Base-by-base conservation (phyloP, 2,113 vertebrate genomes). In the Brienomyrus brachyistius region DNA sequence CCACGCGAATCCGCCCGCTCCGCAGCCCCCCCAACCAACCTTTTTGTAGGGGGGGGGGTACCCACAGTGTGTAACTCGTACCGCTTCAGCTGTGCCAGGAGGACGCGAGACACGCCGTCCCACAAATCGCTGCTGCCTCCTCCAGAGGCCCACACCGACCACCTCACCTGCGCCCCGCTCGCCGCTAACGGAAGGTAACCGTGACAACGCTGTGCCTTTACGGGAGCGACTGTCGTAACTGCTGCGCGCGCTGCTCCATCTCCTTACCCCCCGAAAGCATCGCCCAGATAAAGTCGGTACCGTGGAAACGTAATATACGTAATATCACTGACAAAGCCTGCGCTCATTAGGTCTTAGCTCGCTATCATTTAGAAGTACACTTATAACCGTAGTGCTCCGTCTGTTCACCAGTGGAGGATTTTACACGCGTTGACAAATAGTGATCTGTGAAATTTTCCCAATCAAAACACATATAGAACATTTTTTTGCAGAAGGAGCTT, bases 161-260 rank as follows among this genome's bases (percentile, higher is more conserved):
- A 23, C 88, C 40, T 54, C 80, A 27, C 4, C 77, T 21, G 52
- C 31, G 35, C 35, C 51, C 52, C 77, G 5, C 43, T 74, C 74
- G n/a, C 48, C n/a, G 40, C 40, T 56, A 62, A n/a, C 31, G 50
- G 52, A 85, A 83, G 89, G 89, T 89, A 84, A 62, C 89, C 89
- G 19, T 89, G 89, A 89, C 89, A 59, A 85, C 50, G 50, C 70
- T 74, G 88, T 89, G 88, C 88, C 88, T 82, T 89, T 89, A 87
- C 86, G 54, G 31, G 13, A 87, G 86, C 45, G 31, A 59, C 50
- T 59, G 17, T 62, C 52, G 15, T 87, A 35, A 54, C 45, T 59
- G 27, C 52, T 87, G 3, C 51, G 56, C 11, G 2, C 51, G 54
- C 86, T 88, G 86, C 86, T 47, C 40, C 8, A n/a, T 54, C 43